Evolutionary conservation across 2,888 invertebrate genomes (phyloP).

Genomic region (Idaea aversata): DNA sequence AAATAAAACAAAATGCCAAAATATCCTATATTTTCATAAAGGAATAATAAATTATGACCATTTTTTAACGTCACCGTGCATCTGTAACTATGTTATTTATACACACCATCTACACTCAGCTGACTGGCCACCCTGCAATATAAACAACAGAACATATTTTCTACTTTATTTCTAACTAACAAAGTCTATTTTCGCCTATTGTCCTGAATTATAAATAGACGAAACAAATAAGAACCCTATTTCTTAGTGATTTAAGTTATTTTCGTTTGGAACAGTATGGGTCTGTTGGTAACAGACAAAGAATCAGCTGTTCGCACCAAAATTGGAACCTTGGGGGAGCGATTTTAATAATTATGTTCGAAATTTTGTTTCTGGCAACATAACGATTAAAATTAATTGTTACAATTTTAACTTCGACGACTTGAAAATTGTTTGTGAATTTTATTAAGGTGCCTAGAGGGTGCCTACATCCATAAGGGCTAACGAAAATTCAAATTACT

Average conservation of each 20-base stretch:
- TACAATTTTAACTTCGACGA: neutral
- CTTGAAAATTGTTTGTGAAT: neutral
- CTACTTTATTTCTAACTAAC: neutral
- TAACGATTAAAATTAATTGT: slow-evolving; percentile 9
- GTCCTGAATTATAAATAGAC: neutral
- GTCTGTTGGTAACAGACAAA: slow-evolving; percentile 3
- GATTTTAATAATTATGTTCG: slow-evolving; percentile 26
- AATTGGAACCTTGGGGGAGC: slow-evolving; percentile 19
- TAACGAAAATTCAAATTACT: too few relatives aligned
- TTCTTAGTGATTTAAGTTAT: neutral
- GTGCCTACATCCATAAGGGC: too few relatives aligned
- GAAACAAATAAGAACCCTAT: neutral
- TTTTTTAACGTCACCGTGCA: slow-evolving; percentile 25
- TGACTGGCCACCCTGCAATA: slow-evolving; percentile 21
- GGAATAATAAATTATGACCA: slow-evolving; percentile 4
- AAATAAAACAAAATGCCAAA: neutral
- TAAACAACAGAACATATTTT: slow-evolving; percentile 5
- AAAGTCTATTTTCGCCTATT: neutral
- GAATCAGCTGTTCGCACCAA: slow-evolving; percentile 29
- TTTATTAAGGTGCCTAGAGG: neutral
- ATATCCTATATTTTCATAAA: neutral
- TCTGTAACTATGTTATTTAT: slow-evolving; percentile 23
- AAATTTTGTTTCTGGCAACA: slow-evolving; percentile 20
- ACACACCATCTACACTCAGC: slow-evolving; percentile 28
- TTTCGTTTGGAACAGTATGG: neutral